Evolutionary conservation across 1,140 invertebrate genomes (phyloP).

Genomic region (Cryptotermes secundus): DNA sequence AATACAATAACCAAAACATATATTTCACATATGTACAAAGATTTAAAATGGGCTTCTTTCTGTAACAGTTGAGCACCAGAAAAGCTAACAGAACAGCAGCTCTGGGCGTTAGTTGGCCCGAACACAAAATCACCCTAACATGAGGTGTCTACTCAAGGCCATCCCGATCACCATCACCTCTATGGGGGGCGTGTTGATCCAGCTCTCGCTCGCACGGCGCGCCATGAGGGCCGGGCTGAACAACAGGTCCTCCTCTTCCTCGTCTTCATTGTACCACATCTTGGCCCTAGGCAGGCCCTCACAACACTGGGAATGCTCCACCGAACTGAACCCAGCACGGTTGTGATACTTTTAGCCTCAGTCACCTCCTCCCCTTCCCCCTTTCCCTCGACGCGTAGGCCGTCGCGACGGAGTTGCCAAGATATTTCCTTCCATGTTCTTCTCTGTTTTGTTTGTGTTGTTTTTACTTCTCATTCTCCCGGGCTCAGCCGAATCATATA

Average conservation of each 20-base stretch:
- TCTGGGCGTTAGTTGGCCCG: too few relatives aligned
- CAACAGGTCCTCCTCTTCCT: slow-evolving; percentile 80
- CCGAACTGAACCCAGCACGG: too few relatives aligned
- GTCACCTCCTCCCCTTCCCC: slow-evolving; percentile 44
- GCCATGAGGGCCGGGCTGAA: slow-evolving; percentile 82
- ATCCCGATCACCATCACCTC: slow-evolving; percentile 60
- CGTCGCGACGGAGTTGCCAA: slow-evolving; percentile 39
- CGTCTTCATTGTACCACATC: slow-evolving; percentile 69
- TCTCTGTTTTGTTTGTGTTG: neutral
- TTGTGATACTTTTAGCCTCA: slow-evolving; percentile 38
- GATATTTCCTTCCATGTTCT: neutral
- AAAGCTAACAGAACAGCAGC: too few relatives aligned
- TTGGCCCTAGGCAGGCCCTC: slow-evolving; percentile 34
- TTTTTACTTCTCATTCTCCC: neutral
- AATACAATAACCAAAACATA: too few relatives aligned
- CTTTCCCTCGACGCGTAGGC: slow-evolving; percentile 40
- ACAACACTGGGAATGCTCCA: slow-evolving; percentile 32
- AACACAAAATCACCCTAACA: neutral
- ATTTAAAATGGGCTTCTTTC: too few relatives aligned
- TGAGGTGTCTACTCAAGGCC: neutral
- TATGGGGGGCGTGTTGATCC: slow-evolving; percentile 79
- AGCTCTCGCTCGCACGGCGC: slow-evolving; percentile 77
- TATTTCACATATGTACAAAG: too few relatives aligned
- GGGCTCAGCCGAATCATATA: neutral
- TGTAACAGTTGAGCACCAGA: too few relatives aligned